Conservation (phyloP, 1,140 invertebrate genomes). For the Glomeris maerens region DNA sequence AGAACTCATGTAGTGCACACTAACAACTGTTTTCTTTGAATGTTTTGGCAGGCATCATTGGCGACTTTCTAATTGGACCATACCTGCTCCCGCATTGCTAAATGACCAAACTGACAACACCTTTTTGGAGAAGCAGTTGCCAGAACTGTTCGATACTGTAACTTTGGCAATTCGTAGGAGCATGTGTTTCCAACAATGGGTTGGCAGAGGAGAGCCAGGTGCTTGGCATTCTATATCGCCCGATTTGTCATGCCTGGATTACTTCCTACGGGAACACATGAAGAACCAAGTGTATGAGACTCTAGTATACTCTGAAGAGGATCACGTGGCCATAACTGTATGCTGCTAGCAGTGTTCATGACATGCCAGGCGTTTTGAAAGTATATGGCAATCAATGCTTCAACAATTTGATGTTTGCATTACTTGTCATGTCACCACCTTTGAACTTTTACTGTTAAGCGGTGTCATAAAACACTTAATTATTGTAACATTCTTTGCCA, state of each 20-base stretch:
- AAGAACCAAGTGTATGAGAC: neutral
- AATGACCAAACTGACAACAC: conserved; percentile 20
- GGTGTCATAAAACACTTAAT: too few relatives aligned
- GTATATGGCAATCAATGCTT: neutral
- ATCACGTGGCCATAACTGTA: neutral
- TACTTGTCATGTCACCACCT: too few relatives aligned
- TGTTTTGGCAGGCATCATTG: conserved; percentile 27
- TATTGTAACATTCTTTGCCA: too few relatives aligned
- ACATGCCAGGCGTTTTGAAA: conserved; percentile 1
- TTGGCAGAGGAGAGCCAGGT: conserved; percentile 27
- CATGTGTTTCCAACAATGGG: conserved; percentile 29
- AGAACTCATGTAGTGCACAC: too few relatives aligned
- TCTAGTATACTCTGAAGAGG: neutral
- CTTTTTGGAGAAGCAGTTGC: conserved; percentile 23
- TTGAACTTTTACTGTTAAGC: too few relatives aligned
- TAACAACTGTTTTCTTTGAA: conserved; percentile 29
- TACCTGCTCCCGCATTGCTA: conserved; percentile 21
- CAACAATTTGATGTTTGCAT: too few relatives aligned
- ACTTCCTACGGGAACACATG: neutral
- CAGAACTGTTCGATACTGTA: conserved; percentile 25
- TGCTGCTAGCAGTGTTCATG: neutral
- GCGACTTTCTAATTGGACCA: conserved; percentile 25
- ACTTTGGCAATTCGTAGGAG: conserved; percentile 15
- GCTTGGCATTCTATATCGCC: conserved; percentile 27
- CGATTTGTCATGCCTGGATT: conserved; percentile 1